These are phyloP conservation scores for Erebia palarica DNA, from an alignment of 2,888 invertebrate genomes.

Conservation along the genomic window DNA sequence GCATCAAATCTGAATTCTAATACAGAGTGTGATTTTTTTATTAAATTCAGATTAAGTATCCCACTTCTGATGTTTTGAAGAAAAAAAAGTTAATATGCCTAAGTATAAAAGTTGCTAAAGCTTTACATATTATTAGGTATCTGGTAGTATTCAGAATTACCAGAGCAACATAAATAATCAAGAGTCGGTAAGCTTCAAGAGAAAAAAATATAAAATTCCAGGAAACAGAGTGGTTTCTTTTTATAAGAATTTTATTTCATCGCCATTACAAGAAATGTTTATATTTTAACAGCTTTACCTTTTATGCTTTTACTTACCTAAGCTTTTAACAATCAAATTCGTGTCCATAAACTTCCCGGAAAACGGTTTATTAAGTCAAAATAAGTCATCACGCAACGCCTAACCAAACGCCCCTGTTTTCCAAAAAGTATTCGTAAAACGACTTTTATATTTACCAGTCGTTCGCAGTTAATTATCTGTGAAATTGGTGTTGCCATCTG, in stretches of 20 bases:
- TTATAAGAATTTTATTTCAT: slow-evolving; percentile 1
- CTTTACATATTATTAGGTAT: background rate
- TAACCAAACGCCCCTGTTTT: slow-evolving; percentile 27
- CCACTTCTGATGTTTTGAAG: no score
- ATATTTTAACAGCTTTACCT: background rate
- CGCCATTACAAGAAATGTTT: background rate
- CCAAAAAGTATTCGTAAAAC: slow-evolving; percentile 27
- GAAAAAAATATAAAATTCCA: background rate
- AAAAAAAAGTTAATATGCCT: no score
- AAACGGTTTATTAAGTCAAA: slow-evolving; percentile 3
- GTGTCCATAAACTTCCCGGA: background rate
- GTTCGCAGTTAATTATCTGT: slow-evolving; percentile 41
- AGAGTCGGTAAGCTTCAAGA: background rate
- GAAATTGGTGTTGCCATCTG: slow-evolving; percentile 45
- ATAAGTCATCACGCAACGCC: slow-evolving; percentile 20
- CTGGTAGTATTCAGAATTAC: background rate
- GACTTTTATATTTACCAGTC: slow-evolving; percentile 33
- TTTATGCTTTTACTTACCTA: background rate
- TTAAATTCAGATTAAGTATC: no score
- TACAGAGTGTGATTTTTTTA: no score
- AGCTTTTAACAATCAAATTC: slow-evolving; percentile 1
- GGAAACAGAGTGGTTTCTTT: background rate
- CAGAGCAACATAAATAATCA: no score
- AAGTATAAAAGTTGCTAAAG: no score
- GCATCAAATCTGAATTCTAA: no score